Percentiles rank a stretch among this genome's conserved stretches.
phyloP scores from a whole-genome alignment of 2,888 invertebrate species.

The Erynnis tages region DNA sequence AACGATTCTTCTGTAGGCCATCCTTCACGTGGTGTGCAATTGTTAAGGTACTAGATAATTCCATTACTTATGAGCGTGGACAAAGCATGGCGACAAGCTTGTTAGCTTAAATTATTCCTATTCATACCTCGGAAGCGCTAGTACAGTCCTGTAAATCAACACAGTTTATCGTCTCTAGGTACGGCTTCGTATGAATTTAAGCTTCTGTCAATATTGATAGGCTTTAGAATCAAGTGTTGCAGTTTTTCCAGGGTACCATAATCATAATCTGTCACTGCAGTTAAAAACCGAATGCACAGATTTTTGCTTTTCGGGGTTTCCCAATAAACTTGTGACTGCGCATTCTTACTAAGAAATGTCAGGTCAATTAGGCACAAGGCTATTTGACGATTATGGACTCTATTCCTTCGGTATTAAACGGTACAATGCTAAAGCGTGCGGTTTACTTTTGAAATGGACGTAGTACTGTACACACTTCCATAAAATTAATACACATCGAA shows the following conservation, averaged over 20 bases:
- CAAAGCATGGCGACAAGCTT: conserved; percentile 10
- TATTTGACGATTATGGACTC: conserved; percentile 1
- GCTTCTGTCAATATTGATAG: too few relatives aligned
- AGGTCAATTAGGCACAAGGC: conserved; percentile 8
- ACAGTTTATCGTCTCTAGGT: not conserved
- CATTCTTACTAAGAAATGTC: conserved; percentile 3
- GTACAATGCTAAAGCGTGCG: conserved; percentile 9
- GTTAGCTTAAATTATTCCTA: conserved; percentile 22
- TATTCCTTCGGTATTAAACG: not conserved
- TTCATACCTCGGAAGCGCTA: conserved; percentile 6
- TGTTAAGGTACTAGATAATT: not conserved
- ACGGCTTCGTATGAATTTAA: not conserved
- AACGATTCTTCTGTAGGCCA: not conserved
- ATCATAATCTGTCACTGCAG: too few relatives aligned
- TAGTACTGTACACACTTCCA: not conserved
- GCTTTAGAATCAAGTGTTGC: too few relatives aligned
- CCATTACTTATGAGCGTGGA: conserved; percentile 12
- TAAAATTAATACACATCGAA: conserved; percentile 17
- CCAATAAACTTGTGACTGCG: not conserved
- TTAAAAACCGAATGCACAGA: too few relatives aligned
- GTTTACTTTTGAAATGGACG: conserved; percentile 15
- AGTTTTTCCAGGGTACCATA: too few relatives aligned
- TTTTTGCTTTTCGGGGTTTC: too few relatives aligned
- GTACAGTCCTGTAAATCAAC: conserved; percentile 14
- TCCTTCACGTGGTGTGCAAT: not conserved